Evolutionary conservation across 2,888 invertebrate species (phyloP), one percentile per base, ranked within the genome.

Genomic region (Neocrepidodera transversa): DNA sequence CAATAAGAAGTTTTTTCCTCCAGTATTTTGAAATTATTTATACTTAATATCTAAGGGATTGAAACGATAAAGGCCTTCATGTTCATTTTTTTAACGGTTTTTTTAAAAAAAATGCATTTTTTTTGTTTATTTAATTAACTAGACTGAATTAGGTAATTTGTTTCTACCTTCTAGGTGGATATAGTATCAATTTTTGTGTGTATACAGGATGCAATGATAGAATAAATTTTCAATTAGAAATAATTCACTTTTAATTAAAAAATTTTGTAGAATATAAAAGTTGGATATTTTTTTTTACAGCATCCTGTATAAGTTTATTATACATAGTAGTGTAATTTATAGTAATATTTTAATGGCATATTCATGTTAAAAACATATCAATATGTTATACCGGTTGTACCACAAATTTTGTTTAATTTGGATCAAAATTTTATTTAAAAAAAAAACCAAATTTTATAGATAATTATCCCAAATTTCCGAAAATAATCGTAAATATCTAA

Each of bases 91-190:
- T 58, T 57, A 53, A 58, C 36, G 14, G 3, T 40, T n/a, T 58
- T 52, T 18, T 45, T 40, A 20, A 8, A 32, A 40, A 47, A 58
- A 38, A 6, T 53, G 30, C 58, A 49, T 49, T 57, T 35, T n/a
- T n/a, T 60, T 47, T 49, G 30, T 47, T 43, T 47, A 23, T 23
- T 23, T 23, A 5, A 6, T 23, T 16, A 32, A 53, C 58, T 67
- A 66, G 63, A 66, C 62, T 65, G 58, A 63, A 60, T 58, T 66
- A 64, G 63, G 58, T 60, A 64, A 62, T 61, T 65, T 63, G 62
- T 59, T 49, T 65, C 51, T 61, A 38, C 30, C 20, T 20, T 30
- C 20, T 23, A n/a, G 20, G 30, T 52, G 26, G 40, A 42, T 30
- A n/a, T 40, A 28, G 35, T 48, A 32, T 32, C 11, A 32, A 32